phyloP scores from a whole-genome alignment of 2,888 invertebrate genomes.

The Osmoderma eremita region DNA sequence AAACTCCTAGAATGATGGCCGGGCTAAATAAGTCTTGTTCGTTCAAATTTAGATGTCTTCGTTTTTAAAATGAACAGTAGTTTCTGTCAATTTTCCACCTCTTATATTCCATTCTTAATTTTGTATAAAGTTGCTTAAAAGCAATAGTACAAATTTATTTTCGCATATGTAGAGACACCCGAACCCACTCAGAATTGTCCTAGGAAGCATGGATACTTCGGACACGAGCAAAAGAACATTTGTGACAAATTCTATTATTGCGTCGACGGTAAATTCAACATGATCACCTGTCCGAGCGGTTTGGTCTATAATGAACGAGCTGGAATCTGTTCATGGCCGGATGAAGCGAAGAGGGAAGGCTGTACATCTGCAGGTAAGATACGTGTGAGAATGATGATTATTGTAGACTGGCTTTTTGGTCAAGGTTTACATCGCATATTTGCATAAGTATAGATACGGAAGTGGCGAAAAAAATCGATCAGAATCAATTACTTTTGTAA shows the following conservation, averaged over 20 bases:
- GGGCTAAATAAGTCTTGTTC: no score
- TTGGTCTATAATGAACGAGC: constrained; percentile 88
- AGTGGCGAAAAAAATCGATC: no score
- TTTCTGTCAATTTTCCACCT: background rate
- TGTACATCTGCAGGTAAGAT: constrained; percentile 80
- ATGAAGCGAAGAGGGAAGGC: constrained; percentile 88
- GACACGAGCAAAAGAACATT: constrained; percentile 78
- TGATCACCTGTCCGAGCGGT: constrained; percentile 88
- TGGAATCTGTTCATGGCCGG: constrained; percentile 93
- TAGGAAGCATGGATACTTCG: constrained; percentile 87
- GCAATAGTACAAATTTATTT: background rate
- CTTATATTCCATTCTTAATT: background rate
- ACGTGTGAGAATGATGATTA: background rate
- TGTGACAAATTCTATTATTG: constrained; percentile 92
- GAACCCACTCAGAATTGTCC: constrained; percentile 79
- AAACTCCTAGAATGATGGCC: no score
- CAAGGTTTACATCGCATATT: constrained; percentile 3
- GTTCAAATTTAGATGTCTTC: no score
- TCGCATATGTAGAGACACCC: constrained; percentile 73
- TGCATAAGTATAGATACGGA: no score
- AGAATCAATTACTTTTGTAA: no score
- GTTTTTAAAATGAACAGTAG: no score
- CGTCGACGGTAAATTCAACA: constrained; percentile 88
- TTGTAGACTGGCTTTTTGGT: constrained; percentile 8
- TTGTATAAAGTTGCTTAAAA: background rate